phyloP scores from a whole-genome alignment of 1,140 invertebrate genomes.

The Gonioctena quinquepunctata region DNA sequence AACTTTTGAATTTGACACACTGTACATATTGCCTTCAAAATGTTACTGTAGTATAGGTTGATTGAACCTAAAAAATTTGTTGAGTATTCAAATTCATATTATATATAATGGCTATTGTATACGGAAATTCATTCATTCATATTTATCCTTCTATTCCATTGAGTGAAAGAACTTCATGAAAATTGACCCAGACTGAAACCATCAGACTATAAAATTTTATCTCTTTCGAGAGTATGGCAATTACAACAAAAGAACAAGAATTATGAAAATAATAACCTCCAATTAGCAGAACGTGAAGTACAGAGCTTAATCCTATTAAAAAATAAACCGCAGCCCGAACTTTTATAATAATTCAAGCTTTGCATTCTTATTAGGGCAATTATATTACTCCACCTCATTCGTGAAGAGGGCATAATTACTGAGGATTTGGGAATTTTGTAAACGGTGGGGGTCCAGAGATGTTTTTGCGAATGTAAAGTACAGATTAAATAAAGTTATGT shows the following conservation, averaged over 20 bases:
- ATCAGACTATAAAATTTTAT: constrained; percentile 39
- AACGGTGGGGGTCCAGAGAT: constrained; percentile 1
- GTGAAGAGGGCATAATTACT: constrained; percentile 11
- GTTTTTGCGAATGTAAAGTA: background rate
- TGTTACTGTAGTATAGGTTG: no score
- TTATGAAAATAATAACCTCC: constrained; percentile 45
- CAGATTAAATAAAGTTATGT: constrained; percentile 11
- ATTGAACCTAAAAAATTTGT: no score
- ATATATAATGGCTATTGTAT: no score
- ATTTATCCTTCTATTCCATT: no score
- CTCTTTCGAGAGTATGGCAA: constrained; percentile 28
- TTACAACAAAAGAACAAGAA: constrained; percentile 43
- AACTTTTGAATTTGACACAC: no score
- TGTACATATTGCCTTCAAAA: no score
- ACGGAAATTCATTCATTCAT: no score
- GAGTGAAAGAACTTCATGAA: no score
- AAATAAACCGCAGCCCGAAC: constrained; percentile 42
- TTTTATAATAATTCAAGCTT: constrained; percentile 47
- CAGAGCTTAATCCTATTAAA: constrained; percentile 43
- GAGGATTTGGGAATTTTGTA: background rate
- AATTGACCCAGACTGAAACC: no score
- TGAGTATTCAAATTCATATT: no score
- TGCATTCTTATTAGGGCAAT: constrained; percentile 47
- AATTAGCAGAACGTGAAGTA: constrained; percentile 43
- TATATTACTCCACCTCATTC: constrained; percentile 39